phyloP scores from a whole-genome alignment of 1,140 invertebrate species.

The Chymomyza costata region DNA sequence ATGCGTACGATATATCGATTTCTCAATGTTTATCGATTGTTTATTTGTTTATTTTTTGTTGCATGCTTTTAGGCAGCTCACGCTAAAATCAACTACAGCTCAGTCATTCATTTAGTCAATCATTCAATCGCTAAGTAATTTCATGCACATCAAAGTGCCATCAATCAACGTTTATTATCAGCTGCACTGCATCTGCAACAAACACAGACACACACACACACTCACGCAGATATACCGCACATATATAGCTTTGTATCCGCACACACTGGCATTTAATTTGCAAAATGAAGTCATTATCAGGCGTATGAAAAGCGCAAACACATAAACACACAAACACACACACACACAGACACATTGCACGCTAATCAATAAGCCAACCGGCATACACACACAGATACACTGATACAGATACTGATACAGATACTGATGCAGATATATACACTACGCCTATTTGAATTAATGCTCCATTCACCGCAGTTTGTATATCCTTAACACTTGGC shows the following conservation, averaged over 20 bases:
- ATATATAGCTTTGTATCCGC: too few relatives aligned
- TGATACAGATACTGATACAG: slow-evolving; percentile 28
- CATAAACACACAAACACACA: slow-evolving; percentile 20
- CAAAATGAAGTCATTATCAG: slow-evolving; percentile 60
- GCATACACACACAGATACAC: slow-evolving; percentile 17
- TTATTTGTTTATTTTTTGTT: slow-evolving; percentile 15
- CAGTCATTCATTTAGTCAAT: slow-evolving; percentile 21
- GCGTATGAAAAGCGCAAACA: slow-evolving; percentile 58
- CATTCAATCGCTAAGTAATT: slow-evolving; percentile 14
- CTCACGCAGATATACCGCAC: too few relatives aligned
- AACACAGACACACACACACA: slow-evolving; percentile 5
- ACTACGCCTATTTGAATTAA: slow-evolving; percentile 15
- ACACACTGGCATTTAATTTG: slow-evolving; percentile 44
- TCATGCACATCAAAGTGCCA: slow-evolving; percentile 50
- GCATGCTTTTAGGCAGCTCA: slow-evolving; percentile 26
- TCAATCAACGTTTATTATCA: slow-evolving; percentile 57
- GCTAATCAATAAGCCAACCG: slow-evolving; percentile 36
- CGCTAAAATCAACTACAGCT: slow-evolving; percentile 5
- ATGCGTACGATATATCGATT: too few relatives aligned
- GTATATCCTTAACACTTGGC: not conserved
- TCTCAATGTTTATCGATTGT: slow-evolving; percentile 1
- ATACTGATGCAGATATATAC: slow-evolving; percentile 22
- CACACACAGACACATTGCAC: slow-evolving; percentile 25
- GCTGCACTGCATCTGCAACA: slow-evolving; percentile 6
- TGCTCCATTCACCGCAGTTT: too few relatives aligned